Conservation (phyloP, 2,888 invertebrate genomes). For the Rhogogaster chlorosoma region DNA sequence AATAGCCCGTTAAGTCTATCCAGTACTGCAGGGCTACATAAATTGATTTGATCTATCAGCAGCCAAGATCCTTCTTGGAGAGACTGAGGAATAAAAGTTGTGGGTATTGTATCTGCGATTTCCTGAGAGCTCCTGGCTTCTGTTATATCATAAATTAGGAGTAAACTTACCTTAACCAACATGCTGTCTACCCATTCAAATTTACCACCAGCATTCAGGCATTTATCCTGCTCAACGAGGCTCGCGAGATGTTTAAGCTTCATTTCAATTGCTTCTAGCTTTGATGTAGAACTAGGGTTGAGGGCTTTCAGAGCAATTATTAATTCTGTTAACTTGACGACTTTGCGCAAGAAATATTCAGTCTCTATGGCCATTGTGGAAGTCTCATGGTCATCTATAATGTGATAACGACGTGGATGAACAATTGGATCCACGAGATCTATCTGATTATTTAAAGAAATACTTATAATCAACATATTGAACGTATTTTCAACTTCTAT, state of each 20-base stretch:
- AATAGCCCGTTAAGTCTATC: slow-evolving; percentile 97
- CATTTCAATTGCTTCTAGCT: slow-evolving; percentile 71
- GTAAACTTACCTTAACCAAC: slow-evolving; percentile 84
- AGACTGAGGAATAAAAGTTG: slow-evolving; percentile 79
- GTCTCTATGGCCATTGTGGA: slow-evolving; percentile 77
- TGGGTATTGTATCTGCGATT: neutral
- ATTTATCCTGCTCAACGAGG: slow-evolving; percentile 80
- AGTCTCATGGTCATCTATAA: slow-evolving; percentile 60
- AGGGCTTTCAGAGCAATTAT: slow-evolving; percentile 67
- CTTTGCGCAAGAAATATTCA: slow-evolving; percentile 76
- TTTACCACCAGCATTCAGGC: slow-evolving; percentile 90
- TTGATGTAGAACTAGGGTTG: slow-evolving; percentile 53
- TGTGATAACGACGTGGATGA: neutral
- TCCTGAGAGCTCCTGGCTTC: neutral
- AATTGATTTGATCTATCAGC: slow-evolving; percentile 94
- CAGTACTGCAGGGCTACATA: slow-evolving; percentile 97
- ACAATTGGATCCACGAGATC: neutral
- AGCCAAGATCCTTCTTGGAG: slow-evolving; percentile 91
- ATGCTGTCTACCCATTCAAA: slow-evolving; percentile 96
- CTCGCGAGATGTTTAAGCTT: slow-evolving; percentile 76
- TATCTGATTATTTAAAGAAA: neutral
- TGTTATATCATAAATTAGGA: slow-evolving; percentile 28
- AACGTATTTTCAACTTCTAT: neutral
- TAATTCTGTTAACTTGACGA: slow-evolving; percentile 72
- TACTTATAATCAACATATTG: neutral